Evolutionary conservation across 2,888 invertebrate genomes (phyloP), one percentile per base, ranked within the genome.

Genomic region (Anticlea derivata): DNA sequence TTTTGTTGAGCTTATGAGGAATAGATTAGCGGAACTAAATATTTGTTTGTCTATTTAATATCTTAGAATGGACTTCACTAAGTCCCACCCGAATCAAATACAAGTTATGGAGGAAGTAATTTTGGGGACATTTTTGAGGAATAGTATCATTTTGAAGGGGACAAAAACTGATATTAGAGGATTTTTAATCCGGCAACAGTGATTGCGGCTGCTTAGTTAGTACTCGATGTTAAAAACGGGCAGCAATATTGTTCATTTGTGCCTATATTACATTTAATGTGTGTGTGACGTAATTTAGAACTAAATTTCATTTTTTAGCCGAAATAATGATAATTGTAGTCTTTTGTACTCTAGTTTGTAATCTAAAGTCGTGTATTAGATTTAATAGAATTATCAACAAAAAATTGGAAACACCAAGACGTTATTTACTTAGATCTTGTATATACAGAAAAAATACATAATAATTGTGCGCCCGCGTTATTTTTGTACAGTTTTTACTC

Each of bases 401-500:
- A 81, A 79, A 82, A 79, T 74, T 79, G 75, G 80, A 81, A 66
- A 88, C 87, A 87, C 86, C 87, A 87, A 87, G 66, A 75, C 63
- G 73, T 75, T 75, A 68, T 69, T 68, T 60, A 65, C 66, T 67
- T 77, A 78, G 70, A 72, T 70, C 65, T 64, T 83, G 84, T 85
- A 85, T 65, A 74, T 73, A 73, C 60, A 49, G 63, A 60, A 61
- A n/a, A 54, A 63, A 57, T 56, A 62, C 58, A 45, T 41, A 17
- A 40, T 55, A 54, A 57, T 67, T 65, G 65, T 67, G 68, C 68
- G 68, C 62, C 53, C 50, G 55, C 51, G 55, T 74, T 73, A 70
- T 73, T 75, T 74, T 71, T 74, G 75, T 75, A 75, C 73, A 73
- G 68, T 59, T 63, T 56, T 58, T 13, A 26, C 20, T 41, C 8